Evolutionary conservation across 2,797 vertebrate species (phyloP).

Genomic region (Tamandua tetradactyla): DNA sequence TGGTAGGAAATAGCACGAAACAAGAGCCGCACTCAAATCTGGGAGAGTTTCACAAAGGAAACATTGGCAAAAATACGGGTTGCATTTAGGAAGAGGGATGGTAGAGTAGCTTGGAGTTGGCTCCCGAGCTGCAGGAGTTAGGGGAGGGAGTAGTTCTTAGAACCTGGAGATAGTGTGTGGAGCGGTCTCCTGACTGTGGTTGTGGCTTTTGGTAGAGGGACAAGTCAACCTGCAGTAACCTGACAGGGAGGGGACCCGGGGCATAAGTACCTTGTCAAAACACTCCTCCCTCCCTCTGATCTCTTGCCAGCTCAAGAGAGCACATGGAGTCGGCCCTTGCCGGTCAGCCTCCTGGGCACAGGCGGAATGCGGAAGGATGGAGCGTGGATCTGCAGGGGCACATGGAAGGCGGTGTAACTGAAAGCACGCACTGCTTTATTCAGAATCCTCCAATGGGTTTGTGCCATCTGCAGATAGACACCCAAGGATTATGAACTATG

Average conservation of each 20-base stretch:
- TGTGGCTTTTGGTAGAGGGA: constrained; percentile 12
- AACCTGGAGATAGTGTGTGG: neutral
- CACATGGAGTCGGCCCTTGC: neutral
- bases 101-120: neutral
- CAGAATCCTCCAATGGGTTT: neutral
- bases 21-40: neutral
- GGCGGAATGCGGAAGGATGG: neutral
- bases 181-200: neutral
- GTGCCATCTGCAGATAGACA: neutral
- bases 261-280: constrained; percentile 37
- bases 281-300: constrained; percentile 34
- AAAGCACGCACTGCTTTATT: neutral
- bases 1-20: neutral
- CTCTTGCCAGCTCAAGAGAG: constrained; percentile 29
- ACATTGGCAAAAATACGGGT: neutral
- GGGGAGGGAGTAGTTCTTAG: neutral
- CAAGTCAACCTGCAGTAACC: constrained; percentile 10
- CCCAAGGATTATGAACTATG: neutral
- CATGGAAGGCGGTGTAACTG: neutral
- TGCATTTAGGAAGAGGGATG: neutral
- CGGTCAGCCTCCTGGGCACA: neutral
- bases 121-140: neutral
- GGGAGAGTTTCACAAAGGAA: neutral
- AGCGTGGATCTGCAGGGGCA: no score
- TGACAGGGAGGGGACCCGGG: neutral